Conservation (phyloP, 2,797 vertebrate species). For the Acrossocheilus wenchowensis region DNA sequence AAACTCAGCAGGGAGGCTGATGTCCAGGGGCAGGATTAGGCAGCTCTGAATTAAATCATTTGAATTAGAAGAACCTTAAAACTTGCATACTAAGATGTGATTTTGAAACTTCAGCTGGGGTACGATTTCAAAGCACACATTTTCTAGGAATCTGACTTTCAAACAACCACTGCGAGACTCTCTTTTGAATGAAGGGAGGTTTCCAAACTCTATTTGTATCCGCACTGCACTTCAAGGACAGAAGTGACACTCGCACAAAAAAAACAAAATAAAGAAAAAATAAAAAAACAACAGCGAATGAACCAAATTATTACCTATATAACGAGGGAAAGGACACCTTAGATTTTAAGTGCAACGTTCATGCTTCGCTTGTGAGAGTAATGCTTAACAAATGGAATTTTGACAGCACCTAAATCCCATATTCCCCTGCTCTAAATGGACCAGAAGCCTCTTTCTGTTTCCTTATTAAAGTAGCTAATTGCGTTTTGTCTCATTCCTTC, state of each 20-base stretch:
- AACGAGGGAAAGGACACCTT: conserved; percentile 22
- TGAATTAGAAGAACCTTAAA: conserved; percentile 20
- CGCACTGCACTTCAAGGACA: not conserved
- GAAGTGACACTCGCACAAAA: not conserved
- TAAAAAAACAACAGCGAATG: conserved; percentile 1
- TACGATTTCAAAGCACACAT: not conserved
- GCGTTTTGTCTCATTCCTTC: conserved; percentile 71
- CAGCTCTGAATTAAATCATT: conserved; percentile 28
- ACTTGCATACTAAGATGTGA: conserved; percentile 4
- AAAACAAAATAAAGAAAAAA: conserved; percentile 10
- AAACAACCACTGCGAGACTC: not conserved
- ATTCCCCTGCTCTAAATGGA: conserved; percentile 67
- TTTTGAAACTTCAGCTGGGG: conserved; percentile 10
- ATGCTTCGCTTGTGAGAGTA: conserved; percentile 45
- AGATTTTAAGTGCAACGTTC: conserved; percentile 33
- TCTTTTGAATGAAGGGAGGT: not conserved
- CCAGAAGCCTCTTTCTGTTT: conserved; percentile 62
- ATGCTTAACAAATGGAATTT: conserved; percentile 65
- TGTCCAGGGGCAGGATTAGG: conserved; percentile 23
- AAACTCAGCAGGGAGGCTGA: conserved; percentile 26
- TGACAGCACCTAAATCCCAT: conserved; percentile 57
- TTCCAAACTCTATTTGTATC: not conserved
- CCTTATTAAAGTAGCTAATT: conserved; percentile 79
- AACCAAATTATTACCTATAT: conserved; percentile 11
- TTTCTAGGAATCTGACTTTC: conserved; percentile 25